These are phyloP conservation scores for Melanotaenia nigrans DNA, from an alignment of 2,797 vertebrate species.

Conservation along the genomic window DNA sequence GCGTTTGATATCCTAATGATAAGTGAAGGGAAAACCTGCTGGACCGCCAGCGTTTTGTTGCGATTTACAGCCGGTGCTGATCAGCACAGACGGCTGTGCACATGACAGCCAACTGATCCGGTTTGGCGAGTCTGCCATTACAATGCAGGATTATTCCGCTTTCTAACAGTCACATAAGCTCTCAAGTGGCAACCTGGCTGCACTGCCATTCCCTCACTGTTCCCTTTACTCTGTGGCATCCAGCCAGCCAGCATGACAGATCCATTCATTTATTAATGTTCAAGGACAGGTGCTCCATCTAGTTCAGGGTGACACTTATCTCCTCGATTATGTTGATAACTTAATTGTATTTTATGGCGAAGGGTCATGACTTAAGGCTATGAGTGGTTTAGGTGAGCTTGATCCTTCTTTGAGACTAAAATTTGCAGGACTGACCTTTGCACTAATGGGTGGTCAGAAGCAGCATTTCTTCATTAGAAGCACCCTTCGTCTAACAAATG, in stretches of 20 bases:
- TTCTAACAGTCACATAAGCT: conserved; percentile 58
- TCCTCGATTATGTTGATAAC: conserved; percentile 63
- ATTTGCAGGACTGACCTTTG: conserved; percentile 36
- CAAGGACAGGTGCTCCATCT: conserved; percentile 70
- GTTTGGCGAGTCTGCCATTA: conserved; percentile 45
- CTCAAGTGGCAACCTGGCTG: conserved; percentile 31
- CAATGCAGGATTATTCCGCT: conserved; percentile 59
- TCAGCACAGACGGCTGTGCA: conserved; percentile 29
- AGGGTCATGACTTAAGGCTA: conserved; percentile 15
- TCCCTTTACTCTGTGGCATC: conserved; percentile 8
- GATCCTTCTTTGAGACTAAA: conserved; percentile 16
- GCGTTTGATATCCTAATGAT: neutral
- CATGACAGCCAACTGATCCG: conserved; percentile 61
- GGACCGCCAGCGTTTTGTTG: neutral
- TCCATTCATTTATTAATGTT: conserved; percentile 64
- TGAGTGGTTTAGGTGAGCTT: conserved; percentile 22
- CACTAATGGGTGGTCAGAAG: conserved; percentile 4
- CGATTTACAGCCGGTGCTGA: neutral
- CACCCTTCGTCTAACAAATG: neutral
- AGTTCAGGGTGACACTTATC: conserved; percentile 52
- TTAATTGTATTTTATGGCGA: conserved; percentile 53
- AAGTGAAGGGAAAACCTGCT: neutral
- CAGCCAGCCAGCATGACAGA: conserved; percentile 36
- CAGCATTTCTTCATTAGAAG: conserved; percentile 18
- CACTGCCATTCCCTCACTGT: conserved; percentile 12